A percentile compares a stretch with the other conserved stretches of the same genome.
These are phyloP conservation scores for Apteryx owenii DNA, from an alignment of 2,113 vertebrate genomes.

Conservation along the genomic window DNA sequence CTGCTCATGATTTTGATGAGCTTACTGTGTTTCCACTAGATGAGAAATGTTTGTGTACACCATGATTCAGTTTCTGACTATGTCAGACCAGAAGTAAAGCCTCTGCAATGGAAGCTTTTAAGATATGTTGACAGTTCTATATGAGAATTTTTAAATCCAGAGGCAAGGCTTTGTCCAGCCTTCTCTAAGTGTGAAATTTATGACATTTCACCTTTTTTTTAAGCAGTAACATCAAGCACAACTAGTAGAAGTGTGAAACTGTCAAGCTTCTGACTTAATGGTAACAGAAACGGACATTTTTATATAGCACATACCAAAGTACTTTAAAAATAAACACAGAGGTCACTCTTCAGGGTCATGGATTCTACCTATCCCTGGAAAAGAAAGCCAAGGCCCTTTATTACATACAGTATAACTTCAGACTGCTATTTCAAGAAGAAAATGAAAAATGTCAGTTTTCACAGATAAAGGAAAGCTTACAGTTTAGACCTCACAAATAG, in stretches of 20 bases:
- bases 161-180: neutral
- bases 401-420: neutral
- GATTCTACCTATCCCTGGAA: neutral
- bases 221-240: neutral
- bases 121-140: neutral
- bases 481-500: neutral
- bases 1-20: neutral
- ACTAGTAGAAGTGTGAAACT: neutral
- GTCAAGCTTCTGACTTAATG: neutral
- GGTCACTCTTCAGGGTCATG: neutral
- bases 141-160: neutral
- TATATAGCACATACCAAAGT: neutral
- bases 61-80: neutral
- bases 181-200: neutral
- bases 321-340: constrained; percentile 24
- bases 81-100: neutral
- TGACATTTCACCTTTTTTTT: neutral
- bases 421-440: neutral
- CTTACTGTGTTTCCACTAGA: neutral
- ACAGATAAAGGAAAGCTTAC: neutral
- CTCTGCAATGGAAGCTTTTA: neutral
- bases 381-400: neutral
- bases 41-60: neutral
- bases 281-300: neutral
- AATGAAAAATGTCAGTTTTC: constrained; percentile 16